Evolutionary conservation across 2,113 vertebrate species (phyloP), one percentile per base, ranked within the genome.

Genomic region (Egretta garzetta): DNA sequence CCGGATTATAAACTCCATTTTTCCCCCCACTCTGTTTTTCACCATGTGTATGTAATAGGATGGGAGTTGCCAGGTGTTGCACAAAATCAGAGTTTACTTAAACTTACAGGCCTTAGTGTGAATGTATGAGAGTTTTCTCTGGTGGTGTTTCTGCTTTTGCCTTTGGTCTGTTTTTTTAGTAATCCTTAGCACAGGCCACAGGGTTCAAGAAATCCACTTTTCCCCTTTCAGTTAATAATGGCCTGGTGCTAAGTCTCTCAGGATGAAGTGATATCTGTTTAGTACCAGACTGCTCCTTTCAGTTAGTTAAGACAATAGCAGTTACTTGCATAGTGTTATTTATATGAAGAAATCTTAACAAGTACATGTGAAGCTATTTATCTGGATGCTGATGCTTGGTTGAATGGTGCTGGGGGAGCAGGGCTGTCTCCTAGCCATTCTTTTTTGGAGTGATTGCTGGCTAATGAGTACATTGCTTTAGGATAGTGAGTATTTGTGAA

Each of bases 371-470:
- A 82, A 88, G 21, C 10, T 47, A 14, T 30, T 82, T 82, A 33
- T 67, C 41, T 75, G 24, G 6, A 58, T 75, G 18, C 8, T 39
- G 41, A 15, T 49, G 24, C 24, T 75, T 49, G 30, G 7, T 49
- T 82, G 4, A 11, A 15, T 10, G 30, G 35, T 13, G 70, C 37
- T 63, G 19, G 20, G 32, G 53, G 7, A 59, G 6, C 32, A 45
- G 3, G 17, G 8, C 19, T 72, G 33, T 39, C 6, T 14, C 12
- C 17, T 3, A 21, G 0, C 1, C 3, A 3, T 32, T 14, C 4
- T 59, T 83, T 70, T 21, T 72, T 21, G 8, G 10, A 62, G 14
- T 9, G 8, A 56, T 55, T 35, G 5, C 6, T 83, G 19, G 10
- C 14, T 63, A 67, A 6, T 14, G 19, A 62, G n/a, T 62, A 15